Evolutionary conservation across 1,140 invertebrate genomes (phyloP), one percentile per base, ranked within the genome.

Genomic region (Lasioglossum baleicum): DNA sequence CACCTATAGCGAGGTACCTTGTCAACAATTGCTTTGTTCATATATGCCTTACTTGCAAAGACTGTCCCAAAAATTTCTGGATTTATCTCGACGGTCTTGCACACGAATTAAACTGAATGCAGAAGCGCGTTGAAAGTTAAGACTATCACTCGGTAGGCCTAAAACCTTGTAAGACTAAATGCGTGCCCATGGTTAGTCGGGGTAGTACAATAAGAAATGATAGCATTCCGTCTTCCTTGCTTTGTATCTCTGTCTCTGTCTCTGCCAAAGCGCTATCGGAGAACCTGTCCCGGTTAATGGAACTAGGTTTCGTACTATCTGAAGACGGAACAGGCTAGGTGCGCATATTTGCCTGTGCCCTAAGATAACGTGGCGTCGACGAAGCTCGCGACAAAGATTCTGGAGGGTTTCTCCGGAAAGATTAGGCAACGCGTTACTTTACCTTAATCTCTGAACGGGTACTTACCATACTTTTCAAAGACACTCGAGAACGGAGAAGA

Each of bases 401-500:
- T 17, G 11, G 8, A 35, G 4, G 65, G 13, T 44, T 69, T 76
- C 26, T 22, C 58, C 22, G 20, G 40, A 13, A 22, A 69, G 74
- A 76, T 76, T 76, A 69, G 65, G 65, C 68, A 69, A 68, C 74
- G 51, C 65, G 65, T 76, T 76, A 48, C 40, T 69, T 60, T 60
- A 44, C 74, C 65, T 31, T 76, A 76, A 76, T 76, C 64, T 60
- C 26, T 2, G 64, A 35, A 22, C 74, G 53, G 35, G 53, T 26
- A 35, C 53, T 58, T 35, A 42, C 7, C 51, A 7, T 8, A 15
- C 58, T 76, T 69, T 68, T 61, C 20, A 35, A n/a, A 76, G 53
- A 35, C 40, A 68, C 74, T 22, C n/a, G 73, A 67, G 73, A 60
- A 44, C 40, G 11, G 64, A 67, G 42, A 44, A 75, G 73, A 31